These are phyloP conservation scores for Dasysyrphus tricinctus DNA, from an alignment of 2,888 invertebrate genomes.

Conservation along the genomic window DNA sequence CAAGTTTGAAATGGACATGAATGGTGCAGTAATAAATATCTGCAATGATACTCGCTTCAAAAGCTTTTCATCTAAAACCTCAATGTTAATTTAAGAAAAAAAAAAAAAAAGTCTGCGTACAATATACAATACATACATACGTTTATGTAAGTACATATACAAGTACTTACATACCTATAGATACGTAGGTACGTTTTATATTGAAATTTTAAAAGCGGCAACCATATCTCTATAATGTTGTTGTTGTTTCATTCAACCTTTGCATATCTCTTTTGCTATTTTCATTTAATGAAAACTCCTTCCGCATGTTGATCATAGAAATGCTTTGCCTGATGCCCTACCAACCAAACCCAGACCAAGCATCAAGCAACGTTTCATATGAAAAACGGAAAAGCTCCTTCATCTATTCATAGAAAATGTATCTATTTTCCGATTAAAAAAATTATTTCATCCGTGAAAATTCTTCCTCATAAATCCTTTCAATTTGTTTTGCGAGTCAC, in stretches of 20 bases:
- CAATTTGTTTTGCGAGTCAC: conserved; percentile 62
- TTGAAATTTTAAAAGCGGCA: conserved; percentile 13
- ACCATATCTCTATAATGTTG: conserved; percentile 4
- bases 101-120: neutral
- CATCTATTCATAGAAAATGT: conserved; percentile 65
- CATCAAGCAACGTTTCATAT: conserved; percentile 8
- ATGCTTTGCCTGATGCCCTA: conserved; percentile 18
- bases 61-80: conserved; percentile 5
- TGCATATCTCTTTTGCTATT: conserved; percentile 45
- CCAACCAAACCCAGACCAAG: neutral
- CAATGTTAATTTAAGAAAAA: neutral
- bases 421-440: conserved; percentile 76
- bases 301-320: conserved; percentile 63
- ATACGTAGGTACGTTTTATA: too few species aligned
- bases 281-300: conserved; percentile 52
- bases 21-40: neutral
- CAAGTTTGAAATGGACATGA: neutral
- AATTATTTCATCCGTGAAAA: conserved; percentile 79
- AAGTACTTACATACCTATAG: neutral
- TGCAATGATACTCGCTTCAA: neutral
- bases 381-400: conserved; percentile 61
- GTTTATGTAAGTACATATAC: too few species aligned
- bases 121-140: too few species aligned
- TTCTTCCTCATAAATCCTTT: conserved; percentile 75
- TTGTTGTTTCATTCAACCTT: neutral